phyloP scores from a whole-genome alignment of 2,888 invertebrate species.

The Drosophila lacicola region DNA sequence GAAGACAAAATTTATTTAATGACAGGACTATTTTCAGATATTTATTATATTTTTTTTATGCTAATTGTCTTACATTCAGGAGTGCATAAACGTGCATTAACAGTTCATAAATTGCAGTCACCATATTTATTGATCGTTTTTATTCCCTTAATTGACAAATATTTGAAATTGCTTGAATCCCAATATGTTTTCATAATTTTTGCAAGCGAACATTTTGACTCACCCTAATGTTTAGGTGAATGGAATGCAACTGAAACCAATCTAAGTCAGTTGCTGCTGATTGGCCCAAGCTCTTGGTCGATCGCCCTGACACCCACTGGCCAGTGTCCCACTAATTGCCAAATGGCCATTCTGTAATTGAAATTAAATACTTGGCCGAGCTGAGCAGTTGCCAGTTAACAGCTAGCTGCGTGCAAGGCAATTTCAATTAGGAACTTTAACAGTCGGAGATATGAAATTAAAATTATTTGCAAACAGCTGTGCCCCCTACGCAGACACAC shows the following conservation, averaged over 20 bases:
- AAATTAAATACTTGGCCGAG: slow-evolving; percentile 71
- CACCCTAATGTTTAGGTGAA: slow-evolving; percentile 11
- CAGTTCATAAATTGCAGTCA: too few relatives aligned
- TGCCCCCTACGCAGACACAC: slow-evolving; percentile 37
- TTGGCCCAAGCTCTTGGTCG: slow-evolving; percentile 44
- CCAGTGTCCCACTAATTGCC: slow-evolving; percentile 36
- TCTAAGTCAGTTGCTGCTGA: slow-evolving; percentile 23
- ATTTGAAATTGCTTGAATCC: too few relatives aligned
- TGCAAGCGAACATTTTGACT: not conserved
- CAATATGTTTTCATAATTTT: too few relatives aligned
- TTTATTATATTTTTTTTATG: too few relatives aligned
- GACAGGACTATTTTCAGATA: too few relatives aligned
- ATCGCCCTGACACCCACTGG: slow-evolving; percentile 11
- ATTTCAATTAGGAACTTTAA: slow-evolving; percentile 75
- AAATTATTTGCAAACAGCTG: slow-evolving; percentile 78
- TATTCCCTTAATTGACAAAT: too few relatives aligned
- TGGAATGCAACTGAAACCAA: not conserved
- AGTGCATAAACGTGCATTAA: too few relatives aligned
- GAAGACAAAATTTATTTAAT: too few relatives aligned
- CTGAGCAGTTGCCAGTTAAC: slow-evolving; percentile 13
- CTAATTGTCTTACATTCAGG: too few relatives aligned
- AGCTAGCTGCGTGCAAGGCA: slow-evolving; percentile 38
- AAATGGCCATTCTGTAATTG: slow-evolving; percentile 67
- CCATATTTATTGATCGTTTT: too few relatives aligned
- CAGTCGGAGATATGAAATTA: slow-evolving; percentile 71